Evolutionary conservation across 2,888 invertebrate genomes (phyloP), one percentile per base, ranked within the genome.

Genomic region (Parnassius glacialis): DNA sequence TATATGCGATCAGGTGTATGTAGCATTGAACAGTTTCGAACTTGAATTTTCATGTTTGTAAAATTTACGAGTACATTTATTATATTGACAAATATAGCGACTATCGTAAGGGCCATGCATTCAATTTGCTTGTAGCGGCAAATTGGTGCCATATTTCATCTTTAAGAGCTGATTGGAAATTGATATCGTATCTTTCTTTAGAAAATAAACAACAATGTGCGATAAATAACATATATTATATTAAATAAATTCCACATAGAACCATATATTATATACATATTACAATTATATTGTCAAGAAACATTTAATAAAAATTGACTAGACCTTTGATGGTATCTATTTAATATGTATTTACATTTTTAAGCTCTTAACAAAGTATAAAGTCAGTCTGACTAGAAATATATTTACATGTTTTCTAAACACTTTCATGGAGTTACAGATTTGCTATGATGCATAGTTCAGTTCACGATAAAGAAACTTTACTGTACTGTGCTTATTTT

Each of bases 241-340:
- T 72, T 72, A 82, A 84, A 81, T 80, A 80, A 77, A 80, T 80
- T 77, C 69, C 83, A 86, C 82, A 87, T 83, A 80, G 73, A 83
- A 79, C 76, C 73, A 43, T 57, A 56, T 58, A 75, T 78, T 82
- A 85, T 86, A 76, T 87, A 90, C 84, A 86, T 57, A 76, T 73
- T 89, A 86, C 87, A 88, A 86, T 89, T 76, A 88, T 88, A 90
- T 90, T 89, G 90, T 90, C 88, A 82, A 86, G 85, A 86, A 87
- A 89, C 85, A 85, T 85, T 84, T 72, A 88, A 84, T 87, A 84
- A 83, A 90, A 90, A 90, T 90, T 90, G 89, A 90, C 90, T 90
- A 90, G 81, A 82, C 73, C 80, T 83, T 79, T 79, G 80, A 81
- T 73, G 76, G 75, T 89, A 86, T 83, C 88, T 88, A 89, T 34